phyloP scores from a whole-genome alignment of 2,888 invertebrate species.

The Cheilosia scutellata region DNA sequence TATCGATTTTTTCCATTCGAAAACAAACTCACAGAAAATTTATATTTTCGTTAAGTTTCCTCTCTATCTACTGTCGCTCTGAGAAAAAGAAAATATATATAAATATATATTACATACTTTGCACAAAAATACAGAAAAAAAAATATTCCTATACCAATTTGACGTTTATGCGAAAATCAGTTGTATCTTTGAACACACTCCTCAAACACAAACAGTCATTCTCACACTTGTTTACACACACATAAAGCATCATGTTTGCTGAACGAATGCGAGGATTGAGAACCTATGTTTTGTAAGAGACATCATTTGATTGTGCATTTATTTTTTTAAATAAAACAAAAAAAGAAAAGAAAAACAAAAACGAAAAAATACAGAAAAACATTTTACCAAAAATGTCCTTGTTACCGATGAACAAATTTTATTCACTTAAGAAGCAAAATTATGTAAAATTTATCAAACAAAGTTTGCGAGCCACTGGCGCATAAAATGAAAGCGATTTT shows the following conservation, averaged over 20 bases:
- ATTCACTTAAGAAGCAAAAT: constrained; percentile 75
- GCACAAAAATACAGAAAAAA: constrained; percentile 60
- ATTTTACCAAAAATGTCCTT: constrained; percentile 63
- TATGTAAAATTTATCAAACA: constrained; percentile 63
- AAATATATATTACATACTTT: constrained; percentile 37
- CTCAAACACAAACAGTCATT: constrained; percentile 73
- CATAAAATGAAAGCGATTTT: constrained; percentile 69
- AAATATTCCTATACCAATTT: constrained; percentile 50
- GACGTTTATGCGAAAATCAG: constrained; percentile 52
- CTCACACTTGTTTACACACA: constrained; percentile 53
- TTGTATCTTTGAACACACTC: constrained; percentile 63
- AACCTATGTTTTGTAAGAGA: constrained; percentile 72
- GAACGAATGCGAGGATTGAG: constrained; percentile 76
- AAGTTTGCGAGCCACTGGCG: constrained; percentile 66
- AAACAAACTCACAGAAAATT: constrained; percentile 26
- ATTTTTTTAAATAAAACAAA: constrained; percentile 42
- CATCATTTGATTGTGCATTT: constrained; percentile 75
- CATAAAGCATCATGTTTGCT: constrained; percentile 73
- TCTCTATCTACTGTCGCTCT: constrained; percentile 71
- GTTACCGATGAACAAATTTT: constrained; percentile 68
- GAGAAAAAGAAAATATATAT: constrained; percentile 37
- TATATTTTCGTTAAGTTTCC: constrained; percentile 65
- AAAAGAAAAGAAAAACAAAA: constrained; percentile 60
- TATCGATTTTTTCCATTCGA: constrained; percentile 35
- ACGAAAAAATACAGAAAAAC: constrained; percentile 58